phyloP scores from a whole-genome alignment of 2,888 invertebrate genomes.

The Willowsia nigromaculata region DNA sequence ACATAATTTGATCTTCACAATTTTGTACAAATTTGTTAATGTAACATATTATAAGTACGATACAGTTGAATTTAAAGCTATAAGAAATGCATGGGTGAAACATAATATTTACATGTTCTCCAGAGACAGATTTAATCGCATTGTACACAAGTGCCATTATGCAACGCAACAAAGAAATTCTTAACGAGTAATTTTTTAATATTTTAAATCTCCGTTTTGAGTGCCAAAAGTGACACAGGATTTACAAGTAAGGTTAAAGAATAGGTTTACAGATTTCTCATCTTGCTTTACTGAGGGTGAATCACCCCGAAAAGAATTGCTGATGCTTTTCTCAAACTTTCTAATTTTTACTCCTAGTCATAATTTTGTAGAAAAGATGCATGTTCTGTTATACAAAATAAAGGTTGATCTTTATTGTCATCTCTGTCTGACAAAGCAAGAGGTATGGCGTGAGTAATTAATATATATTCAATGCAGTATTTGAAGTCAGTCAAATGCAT shows the following conservation, averaged over 20 bases:
- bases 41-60: neutral
- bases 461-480: constrained; percentile 59
- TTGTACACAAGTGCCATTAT: constrained; percentile 48
- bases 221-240: constrained; percentile 5
- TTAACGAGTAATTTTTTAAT: neutral
- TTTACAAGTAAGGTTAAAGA: neutral
- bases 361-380: too few relatives aligned
- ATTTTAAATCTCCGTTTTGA: neutral
- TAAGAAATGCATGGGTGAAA: too few relatives aligned
- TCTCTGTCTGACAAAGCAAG: too few relatives aligned
- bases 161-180: constrained; percentile 33
- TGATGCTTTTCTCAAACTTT: neutral
- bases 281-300: neutral
- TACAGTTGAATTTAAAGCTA: too few relatives aligned
- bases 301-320: too few relatives aligned
- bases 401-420: too few relatives aligned
- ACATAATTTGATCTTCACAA: constrained; percentile 21
- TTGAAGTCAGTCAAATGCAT: constrained; percentile 46
- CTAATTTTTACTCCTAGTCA: constrained; percentile 34
- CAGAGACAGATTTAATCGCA: neutral
- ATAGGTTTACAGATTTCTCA: neutral
- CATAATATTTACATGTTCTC: neutral
- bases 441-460: too few relatives aligned
- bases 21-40: constrained; percentile 28
- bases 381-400: too few relatives aligned